Percentiles rank a stretch among this genome's conserved stretches.
Evolutionary conservation across 2,888 invertebrate genomes (phyloP).

Genomic region (Alloplasta piceator): DNA sequence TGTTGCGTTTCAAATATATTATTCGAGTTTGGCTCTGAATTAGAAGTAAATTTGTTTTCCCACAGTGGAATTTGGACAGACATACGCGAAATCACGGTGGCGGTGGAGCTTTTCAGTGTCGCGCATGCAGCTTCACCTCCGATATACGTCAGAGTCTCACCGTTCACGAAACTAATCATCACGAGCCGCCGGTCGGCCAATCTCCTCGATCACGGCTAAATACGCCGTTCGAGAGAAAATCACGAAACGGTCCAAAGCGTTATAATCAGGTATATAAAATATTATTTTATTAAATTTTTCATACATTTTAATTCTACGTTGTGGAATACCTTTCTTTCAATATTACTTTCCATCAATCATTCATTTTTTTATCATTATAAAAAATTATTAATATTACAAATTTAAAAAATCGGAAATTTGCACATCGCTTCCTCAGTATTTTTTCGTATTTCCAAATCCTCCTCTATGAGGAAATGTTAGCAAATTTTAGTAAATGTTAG

Average conservation of each 20-base stretch:
- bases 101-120: slow-evolving; percentile 92
- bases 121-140: slow-evolving; percentile 94
- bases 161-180: slow-evolving; percentile 96
- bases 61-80: slow-evolving; percentile 93
- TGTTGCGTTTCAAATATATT: neutral
- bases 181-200: slow-evolving; percentile 91
- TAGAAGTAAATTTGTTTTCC: slow-evolving; percentile 26
- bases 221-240: slow-evolving; percentile 77
- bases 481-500: no score
- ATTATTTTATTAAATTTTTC: no score
- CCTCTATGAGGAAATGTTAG: no score
- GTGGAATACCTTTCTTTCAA: slow-evolving; percentile 2
- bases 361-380: neutral
- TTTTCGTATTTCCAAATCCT: no score
- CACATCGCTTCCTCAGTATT: no score
- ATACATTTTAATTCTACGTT: no score
- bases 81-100: slow-evolving; percentile 97
- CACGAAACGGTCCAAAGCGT: slow-evolving; percentile 78
- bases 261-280: slow-evolving; percentile 77
- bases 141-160: slow-evolving; percentile 96
- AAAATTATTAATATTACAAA: no score
- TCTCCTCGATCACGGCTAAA: slow-evolving; percentile 79
- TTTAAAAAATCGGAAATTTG: no score
- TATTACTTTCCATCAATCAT: neutral
- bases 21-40: neutral